These are phyloP conservation scores for Bolborhynchus lineola DNA, from an alignment of 2,113 vertebrate genomes.

Conservation along the genomic window DNA sequence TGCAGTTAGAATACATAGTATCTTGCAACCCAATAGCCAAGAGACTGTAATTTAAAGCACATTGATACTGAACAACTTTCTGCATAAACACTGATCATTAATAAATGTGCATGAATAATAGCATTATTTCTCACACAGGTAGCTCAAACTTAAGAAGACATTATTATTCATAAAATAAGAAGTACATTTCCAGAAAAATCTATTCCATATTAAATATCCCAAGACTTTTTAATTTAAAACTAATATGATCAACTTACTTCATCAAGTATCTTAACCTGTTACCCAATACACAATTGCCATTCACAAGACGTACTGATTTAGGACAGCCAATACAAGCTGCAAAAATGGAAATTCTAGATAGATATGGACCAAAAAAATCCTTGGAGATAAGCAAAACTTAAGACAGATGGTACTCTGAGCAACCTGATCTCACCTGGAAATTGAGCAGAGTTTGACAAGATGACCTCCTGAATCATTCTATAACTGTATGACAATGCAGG, in stretches of 20 bases:
- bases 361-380: not conserved
- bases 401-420: not conserved
- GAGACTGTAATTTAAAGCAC: not conserved
- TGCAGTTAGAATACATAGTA: not conserved
- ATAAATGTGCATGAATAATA: not conserved
- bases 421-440: not conserved
- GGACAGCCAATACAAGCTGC: not conserved
- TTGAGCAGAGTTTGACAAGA: not conserved
- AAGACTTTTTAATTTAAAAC: not conserved
- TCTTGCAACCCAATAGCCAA: not conserved
- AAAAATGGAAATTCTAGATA: not conserved
- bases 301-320: not conserved
- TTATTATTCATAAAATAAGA: not conserved
- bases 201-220: not conserved
- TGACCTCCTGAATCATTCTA: not conserved
- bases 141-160: not conserved
- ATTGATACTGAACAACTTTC: not conserved
- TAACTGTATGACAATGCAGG: not conserved
- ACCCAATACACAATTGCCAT: not conserved
- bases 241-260: not conserved
- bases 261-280: not conserved
- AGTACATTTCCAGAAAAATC: not conserved
- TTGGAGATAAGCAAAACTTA: not conserved
- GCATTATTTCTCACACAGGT: not conserved
- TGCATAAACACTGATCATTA: not conserved